A percentile compares a stretch with the other conserved stretches of the same genome.
Conservation (phyloP, 2,888 invertebrate species). For the Sipha maydis region DNA sequence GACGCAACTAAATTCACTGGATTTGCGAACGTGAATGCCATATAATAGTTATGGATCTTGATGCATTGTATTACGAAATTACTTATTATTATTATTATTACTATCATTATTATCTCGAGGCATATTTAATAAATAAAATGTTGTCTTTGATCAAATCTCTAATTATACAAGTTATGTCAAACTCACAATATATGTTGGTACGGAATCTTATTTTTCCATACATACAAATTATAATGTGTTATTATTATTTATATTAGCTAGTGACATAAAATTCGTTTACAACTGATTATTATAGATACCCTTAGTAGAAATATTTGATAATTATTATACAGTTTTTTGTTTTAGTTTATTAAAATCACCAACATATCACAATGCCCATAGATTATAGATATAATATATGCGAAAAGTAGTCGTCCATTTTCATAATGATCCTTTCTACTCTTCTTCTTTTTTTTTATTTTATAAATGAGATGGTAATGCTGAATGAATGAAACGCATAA, state of each 20-base stretch:
- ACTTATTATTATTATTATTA: constrained; percentile 12
- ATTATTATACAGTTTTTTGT: background rate
- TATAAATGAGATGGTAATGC: background rate
- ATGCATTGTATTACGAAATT: background rate
- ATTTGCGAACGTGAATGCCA: background rate
- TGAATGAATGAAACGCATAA: background rate
- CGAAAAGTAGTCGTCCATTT: background rate
- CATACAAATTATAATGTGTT: too few relatives aligned
- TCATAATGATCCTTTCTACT: background rate
- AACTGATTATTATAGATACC: background rate
- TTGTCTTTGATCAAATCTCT: constrained; percentile 6
- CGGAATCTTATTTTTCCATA: too few relatives aligned
- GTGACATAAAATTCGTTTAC: background rate
- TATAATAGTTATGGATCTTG: constrained; percentile 17
- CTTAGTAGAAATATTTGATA: background rate
- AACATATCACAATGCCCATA: background rate
- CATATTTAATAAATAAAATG: background rate
- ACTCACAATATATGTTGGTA: too few relatives aligned
- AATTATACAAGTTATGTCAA: background rate
- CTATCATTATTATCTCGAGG: background rate
- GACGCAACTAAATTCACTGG: constrained; percentile 21
- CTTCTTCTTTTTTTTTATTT: background rate
- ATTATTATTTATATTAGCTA: background rate
- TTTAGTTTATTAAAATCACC: background rate
- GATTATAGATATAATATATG: too few relatives aligned